phyloP scores from a whole-genome alignment of 2,888 invertebrate species.

The Mesorhabditis spiculigera region DNA sequence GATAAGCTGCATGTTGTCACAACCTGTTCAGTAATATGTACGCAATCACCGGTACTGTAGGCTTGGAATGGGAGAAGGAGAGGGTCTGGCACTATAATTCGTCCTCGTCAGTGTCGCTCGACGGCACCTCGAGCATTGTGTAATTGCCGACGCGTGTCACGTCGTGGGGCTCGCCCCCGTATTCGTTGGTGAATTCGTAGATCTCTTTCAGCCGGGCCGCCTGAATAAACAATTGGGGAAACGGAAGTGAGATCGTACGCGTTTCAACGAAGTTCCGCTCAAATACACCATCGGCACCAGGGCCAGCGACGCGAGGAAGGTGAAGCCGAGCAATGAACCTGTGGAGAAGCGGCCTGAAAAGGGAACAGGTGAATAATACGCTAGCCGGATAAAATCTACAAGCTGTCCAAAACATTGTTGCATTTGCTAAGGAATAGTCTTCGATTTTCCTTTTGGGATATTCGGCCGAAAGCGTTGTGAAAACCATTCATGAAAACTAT shows the following conservation, averaged over 20 bases:
- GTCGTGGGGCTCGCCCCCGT: neutral
- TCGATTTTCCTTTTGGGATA: too few relatives aligned
- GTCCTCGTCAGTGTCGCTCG: slow-evolving; percentile 1
- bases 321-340: neutral
- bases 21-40: neutral
- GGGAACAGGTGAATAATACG: neutral
- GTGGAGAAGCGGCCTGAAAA: neutral
- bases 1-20: too few relatives aligned
- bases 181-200: neutral
- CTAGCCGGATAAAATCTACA: too few relatives aligned
- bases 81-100: too few relatives aligned
- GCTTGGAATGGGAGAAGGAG: too few relatives aligned
- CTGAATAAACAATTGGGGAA: neutral
- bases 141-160: neutral
- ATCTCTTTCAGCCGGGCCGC: slow-evolving; percentile 5
- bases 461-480: too few relatives aligned
- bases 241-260: neutral
- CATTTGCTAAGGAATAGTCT: too few relatives aligned
- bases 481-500: too few relatives aligned
- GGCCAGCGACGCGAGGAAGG: neutral
- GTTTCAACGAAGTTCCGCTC: neutral
- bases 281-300: neutral
- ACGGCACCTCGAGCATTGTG: slow-evolving; percentile 5
- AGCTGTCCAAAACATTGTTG: too few relatives aligned
- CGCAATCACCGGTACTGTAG: neutral